Evolutionary conservation across 2,888 invertebrate species (phyloP).

Genomic region (Drosophila diplacantha): DNA sequence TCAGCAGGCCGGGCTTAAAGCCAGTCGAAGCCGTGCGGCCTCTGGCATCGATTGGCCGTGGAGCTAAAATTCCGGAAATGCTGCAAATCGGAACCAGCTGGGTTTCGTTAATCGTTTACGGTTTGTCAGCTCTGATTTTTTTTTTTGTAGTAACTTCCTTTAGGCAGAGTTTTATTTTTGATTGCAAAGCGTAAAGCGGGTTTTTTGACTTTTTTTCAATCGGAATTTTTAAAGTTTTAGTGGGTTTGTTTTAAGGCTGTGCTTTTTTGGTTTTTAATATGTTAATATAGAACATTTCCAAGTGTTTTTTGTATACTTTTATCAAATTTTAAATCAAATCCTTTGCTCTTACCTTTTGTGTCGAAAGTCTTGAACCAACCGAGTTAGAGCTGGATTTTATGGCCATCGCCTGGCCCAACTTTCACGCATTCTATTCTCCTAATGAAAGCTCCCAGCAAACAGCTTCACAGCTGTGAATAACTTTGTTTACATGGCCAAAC

Average conservation of each 20-base stretch:
- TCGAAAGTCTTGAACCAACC: constrained; percentile 1
- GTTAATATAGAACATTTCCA: neutral
- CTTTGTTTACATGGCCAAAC: constrained; percentile 17
- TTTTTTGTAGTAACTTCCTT: neutral
- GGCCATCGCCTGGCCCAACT: constrained; percentile 8
- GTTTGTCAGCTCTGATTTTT: constrained; percentile 24
- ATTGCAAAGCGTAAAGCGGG: neutral
- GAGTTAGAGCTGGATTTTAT: constrained; percentile 13
- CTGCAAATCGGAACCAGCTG: constrained; percentile 31
- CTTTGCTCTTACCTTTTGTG: neutral
- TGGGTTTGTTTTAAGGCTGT: neutral
- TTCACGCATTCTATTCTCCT: constrained; percentile 21
- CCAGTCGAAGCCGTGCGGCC: neutral
- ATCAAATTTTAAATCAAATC: neutral
- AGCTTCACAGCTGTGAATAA: constrained; percentile 10
- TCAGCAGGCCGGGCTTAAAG: constrained; percentile 23
- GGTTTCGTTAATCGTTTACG: constrained; percentile 25
- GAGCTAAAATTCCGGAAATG: constrained; percentile 29
- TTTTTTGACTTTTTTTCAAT: neutral
- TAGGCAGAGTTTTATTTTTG: neutral
- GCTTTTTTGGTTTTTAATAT: neutral
- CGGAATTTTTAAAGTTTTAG: neutral
- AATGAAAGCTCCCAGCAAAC: constrained; percentile 7
- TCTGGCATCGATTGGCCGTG: constrained; percentile 24
- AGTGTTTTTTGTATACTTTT: neutral